A percentile compares a stretch with the other conserved stretches of the same genome.
Conservation (phyloP, 2,797 vertebrate genomes). For the Hypotaenidia philippensis region DNA sequence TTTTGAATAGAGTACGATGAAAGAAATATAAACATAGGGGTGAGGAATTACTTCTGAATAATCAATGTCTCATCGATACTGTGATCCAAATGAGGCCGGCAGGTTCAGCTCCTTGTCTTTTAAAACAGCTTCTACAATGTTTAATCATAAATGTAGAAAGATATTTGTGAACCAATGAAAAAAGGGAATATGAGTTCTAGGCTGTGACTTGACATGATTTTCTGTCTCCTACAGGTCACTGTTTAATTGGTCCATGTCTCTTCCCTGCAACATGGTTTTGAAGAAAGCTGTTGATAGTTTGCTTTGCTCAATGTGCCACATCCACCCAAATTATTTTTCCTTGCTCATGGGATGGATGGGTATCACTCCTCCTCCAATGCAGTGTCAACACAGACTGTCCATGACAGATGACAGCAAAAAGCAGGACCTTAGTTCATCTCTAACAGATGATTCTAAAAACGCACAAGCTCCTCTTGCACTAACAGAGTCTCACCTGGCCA, state of each 20-base stretch:
- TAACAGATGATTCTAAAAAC: conserved; percentile 97
- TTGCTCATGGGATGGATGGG: conserved; percentile 99
- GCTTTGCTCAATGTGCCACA: conserved; percentile 97
- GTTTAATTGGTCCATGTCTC: conserved; percentile 98
- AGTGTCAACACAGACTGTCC: conserved; percentile 90
- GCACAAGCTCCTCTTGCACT: conserved; percentile 90
- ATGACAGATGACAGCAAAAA: conserved; percentile 99
- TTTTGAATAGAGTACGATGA: neutral
- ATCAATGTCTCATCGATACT: neutral
- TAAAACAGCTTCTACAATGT: neutral
- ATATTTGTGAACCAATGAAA: neutral
- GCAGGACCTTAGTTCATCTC: conserved; percentile 89
- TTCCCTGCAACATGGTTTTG: conserved; percentile 95
- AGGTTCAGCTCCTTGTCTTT: neutral
- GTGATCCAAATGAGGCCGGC: neutral
- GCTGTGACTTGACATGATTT: neutral
- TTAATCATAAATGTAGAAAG: neutral
- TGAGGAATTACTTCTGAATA: neutral
- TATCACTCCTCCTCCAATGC: conserved; percentile 86
- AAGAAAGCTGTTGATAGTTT: conserved; percentile 99
- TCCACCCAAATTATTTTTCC: conserved; percentile 98
- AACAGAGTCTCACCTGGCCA: conserved; percentile 93
- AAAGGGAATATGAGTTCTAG: neutral
- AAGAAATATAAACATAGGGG: neutral
- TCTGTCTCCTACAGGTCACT: conserved; percentile 84